Percentiles rank a stretch among this genome's conserved stretches.
Conservation (phyloP, 2,888 invertebrate genomes). For the Sinelater perroti region DNA sequence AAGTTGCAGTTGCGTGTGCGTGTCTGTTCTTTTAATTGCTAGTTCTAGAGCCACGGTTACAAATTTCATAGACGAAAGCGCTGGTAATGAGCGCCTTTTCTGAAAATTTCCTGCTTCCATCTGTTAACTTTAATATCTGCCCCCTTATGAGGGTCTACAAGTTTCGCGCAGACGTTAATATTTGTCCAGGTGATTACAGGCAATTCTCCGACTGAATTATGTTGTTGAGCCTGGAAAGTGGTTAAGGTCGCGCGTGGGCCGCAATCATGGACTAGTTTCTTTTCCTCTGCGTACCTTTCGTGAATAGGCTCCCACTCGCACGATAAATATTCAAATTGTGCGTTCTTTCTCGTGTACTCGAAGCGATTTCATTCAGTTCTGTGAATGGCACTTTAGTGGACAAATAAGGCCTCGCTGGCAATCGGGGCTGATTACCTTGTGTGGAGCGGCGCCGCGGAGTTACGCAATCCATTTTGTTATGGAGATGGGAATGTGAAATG, state of each 20-base stretch:
- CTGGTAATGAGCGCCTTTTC: too few relatives aligned
- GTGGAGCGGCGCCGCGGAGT: not conserved
- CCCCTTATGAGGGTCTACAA: too few relatives aligned
- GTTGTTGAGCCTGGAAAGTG: slow-evolving; percentile 13
- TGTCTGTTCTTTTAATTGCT: slow-evolving; percentile 3
- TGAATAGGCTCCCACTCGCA: slow-evolving; percentile 16
- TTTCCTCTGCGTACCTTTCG: slow-evolving; percentile 7
- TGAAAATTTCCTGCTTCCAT: too few relatives aligned
- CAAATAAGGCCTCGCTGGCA: not conserved
- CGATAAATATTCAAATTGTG: slow-evolving; percentile 18
- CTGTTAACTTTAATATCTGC: too few relatives aligned
- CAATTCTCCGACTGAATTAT: too few relatives aligned
- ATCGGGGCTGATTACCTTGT: not conserved
- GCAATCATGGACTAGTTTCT: slow-evolving; percentile 19
- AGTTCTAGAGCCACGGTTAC: slow-evolving; percentile 9
- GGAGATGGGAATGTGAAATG: not conserved
- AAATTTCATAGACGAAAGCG: too few relatives aligned
- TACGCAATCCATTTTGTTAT: slow-evolving; percentile 1
- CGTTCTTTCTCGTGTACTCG: not conserved
- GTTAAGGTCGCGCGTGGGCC: slow-evolving; percentile 19
- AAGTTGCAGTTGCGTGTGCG: slow-evolving; percentile 6
- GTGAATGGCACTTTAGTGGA: not conserved
- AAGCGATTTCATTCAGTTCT: slow-evolving; percentile 6
- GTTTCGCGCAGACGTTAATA: too few relatives aligned
- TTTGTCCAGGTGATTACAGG: too few relatives aligned